Base-by-base conservation (phyloP, 2,888 invertebrate species). In the Adela reaumurella region DNA sequence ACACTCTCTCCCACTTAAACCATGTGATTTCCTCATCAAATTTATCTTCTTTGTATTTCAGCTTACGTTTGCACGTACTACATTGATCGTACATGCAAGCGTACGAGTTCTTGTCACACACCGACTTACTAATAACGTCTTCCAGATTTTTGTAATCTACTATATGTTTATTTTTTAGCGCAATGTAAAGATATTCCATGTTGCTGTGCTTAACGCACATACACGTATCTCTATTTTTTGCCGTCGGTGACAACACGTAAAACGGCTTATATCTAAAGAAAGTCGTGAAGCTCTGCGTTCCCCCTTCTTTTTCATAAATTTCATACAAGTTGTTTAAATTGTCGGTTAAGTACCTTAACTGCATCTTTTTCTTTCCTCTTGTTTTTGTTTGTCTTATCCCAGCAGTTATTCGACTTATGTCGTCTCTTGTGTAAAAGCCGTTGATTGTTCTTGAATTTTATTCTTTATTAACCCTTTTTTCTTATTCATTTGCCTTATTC, bases 301-400 rank as follows among this genome's bases (percentile, higher is more conserved):
- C 50, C 14, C 50, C 50, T 50, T 44, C 44, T 17, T 50, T 42
- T 42, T 47, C 45, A 17, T 47, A 50, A 45, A 47, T 41, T 28
- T 42, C 19, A 18, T 45, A 24, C 24, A 24, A 50, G 42, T 47
- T 47, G 16, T 41, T 17, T n/a, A 47, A 35, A 14, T 50, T 52
- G 17, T 52, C 50, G 10, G 29, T 42, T 17, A 50, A 17, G 35
- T 52, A 50, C 20, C 52, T 47, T 3, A 50, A 49, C 19, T 52
- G 46, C 45, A 45, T 44, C 24, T 52, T 50, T 19, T 46, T 43
- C 42, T 52, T 52, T 16, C 43, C 19, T 44, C 18, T 50, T 2
- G 52, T 52, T 35, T 24, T 43, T 10, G 45, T 45, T 50, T 50
- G 46, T 10, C 43, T 19, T 50, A 48, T 52, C 19, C 49, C 52